A percentile compares a stretch with the other conserved stretches of the same genome.
These are phyloP conservation scores for Sarcophaga rosellei DNA, from an alignment of 2,888 invertebrate species.

Conservation along the genomic window DNA sequence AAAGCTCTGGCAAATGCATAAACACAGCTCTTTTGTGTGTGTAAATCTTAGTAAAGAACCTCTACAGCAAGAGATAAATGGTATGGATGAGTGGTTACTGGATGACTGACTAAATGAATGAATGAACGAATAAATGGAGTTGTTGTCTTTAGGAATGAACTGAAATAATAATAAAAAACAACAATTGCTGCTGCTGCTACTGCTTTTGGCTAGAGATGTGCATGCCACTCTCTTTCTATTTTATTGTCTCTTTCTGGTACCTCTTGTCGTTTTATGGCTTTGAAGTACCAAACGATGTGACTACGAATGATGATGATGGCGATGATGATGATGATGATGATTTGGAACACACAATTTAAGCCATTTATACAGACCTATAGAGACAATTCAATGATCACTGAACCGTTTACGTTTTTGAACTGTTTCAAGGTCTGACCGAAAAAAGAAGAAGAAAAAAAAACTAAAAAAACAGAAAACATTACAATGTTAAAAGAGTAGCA, in stretches of 20 bases:
- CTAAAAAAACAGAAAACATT: conserved; percentile 29
- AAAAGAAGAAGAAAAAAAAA: conserved; percentile 28
- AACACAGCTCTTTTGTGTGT: not conserved
- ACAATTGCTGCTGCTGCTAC: conserved; percentile 27
- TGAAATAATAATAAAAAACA: conserved; percentile 9
- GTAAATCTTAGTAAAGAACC: conserved; percentile 29
- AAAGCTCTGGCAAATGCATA: conserved; percentile 18
- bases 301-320: conserved; percentile 30
- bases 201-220: conserved; percentile 43
- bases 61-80: conserved; percentile 54
- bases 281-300: conserved; percentile 50
- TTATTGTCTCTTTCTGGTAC: conserved; percentile 20
- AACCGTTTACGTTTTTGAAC: conserved; percentile 81
- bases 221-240: conserved; percentile 40
- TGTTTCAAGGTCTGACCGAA: conserved; percentile 80
- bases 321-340: not conserved
- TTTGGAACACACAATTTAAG: conserved; percentile 71
- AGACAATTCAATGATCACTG: conserved; percentile 79
- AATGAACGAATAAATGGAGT: conserved; percentile 42
- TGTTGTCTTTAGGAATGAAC: conserved; percentile 35
- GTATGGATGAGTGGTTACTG: conserved; percentile 63
- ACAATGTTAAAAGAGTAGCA: conserved; percentile 9
- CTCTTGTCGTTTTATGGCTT: conserved; percentile 49
- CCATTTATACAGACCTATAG: conserved; percentile 13
- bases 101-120: conserved; percentile 56